Conservation (phyloP, 2,888 invertebrate genomes). For the Drosophila demipolita region DNA sequence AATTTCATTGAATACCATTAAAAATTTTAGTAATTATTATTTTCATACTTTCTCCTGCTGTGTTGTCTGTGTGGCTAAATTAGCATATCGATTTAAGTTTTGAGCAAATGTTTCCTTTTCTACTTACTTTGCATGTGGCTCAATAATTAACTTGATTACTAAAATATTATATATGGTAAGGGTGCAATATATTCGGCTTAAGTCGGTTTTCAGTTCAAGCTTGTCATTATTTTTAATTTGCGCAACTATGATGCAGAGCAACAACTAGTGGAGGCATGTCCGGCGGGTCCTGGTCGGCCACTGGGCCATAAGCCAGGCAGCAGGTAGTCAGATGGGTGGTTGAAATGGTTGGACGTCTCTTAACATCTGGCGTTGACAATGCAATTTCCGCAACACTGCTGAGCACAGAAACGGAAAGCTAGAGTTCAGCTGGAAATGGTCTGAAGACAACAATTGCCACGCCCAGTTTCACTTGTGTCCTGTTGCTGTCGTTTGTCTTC, state of each 20-base stretch:
- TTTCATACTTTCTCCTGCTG: not conserved
- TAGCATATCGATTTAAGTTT: not conserved
- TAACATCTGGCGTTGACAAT: constrained; percentile 71
- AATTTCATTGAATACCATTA: not conserved
- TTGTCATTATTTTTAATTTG: constrained; percentile 72
- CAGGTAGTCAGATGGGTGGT: not conserved
- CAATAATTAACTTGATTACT: not conserved
- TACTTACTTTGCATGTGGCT: not conserved
- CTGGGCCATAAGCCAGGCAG: constrained; percentile 12
- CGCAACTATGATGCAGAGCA: constrained; percentile 60
- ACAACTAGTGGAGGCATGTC: constrained; percentile 10
- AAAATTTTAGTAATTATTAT: not conserved
- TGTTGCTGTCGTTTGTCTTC: constrained; percentile 33
- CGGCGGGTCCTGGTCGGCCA: constrained; percentile 10
- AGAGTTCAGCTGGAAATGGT: constrained; percentile 14
- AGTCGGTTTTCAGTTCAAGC: constrained; percentile 7
- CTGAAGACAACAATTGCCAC: constrained; percentile 19
- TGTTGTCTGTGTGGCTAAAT: not conserved
- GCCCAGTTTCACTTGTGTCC: constrained; percentile 38
- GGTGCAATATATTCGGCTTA: constrained; percentile 4
- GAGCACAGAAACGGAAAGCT: constrained; percentile 43
- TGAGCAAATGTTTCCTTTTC: not conserved
- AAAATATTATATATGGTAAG: too few relatives aligned
- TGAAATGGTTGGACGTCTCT: constrained; percentile 27
- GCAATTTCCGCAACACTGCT: constrained; percentile 70